Percentiles rank a stretch among this genome's conserved stretches.
phyloP scores from a whole-genome alignment of 2,888 invertebrate genomes.

The Xestia c-nigrum region DNA sequence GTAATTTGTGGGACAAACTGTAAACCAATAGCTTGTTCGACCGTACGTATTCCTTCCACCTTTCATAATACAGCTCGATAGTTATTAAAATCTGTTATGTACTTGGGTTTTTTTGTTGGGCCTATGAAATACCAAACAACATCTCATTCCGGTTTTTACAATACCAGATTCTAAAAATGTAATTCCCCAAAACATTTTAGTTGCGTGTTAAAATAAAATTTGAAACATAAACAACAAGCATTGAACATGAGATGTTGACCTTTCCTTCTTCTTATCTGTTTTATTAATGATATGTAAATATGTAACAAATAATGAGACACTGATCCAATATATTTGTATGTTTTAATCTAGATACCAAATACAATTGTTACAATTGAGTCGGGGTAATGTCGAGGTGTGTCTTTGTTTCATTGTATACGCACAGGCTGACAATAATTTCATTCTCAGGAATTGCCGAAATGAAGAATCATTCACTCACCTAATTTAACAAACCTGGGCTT shows the following conservation, averaged over 20 bases:
- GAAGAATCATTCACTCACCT: conserved; percentile 85
- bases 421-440: not conserved
- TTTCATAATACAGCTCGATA: not conserved
- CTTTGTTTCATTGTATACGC: not conserved
- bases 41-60: not conserved
- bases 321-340: not conserved
- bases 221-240: not conserved
- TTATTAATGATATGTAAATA: not conserved
- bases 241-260: conserved; percentile 4
- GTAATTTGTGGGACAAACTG: too few species aligned
- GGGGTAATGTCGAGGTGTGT: not conserved
- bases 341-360: not conserved
- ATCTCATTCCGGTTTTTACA: not conserved
- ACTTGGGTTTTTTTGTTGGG: not conserved
- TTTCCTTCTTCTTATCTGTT: conserved; percentile 2
- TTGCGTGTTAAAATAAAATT: conserved; percentile 5
- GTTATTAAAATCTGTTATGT: not conserved
- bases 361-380: not conserved
- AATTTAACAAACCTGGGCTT: conserved; percentile 93
- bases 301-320: not conserved
- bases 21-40: too few species aligned
- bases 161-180: not conserved
- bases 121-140: not conserved
- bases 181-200: not conserved
- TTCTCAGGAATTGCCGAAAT: not conserved